A percentile compares a stretch with the other conserved stretches of the same genome.
Evolutionary conservation across 2,113 vertebrate genomes (phyloP).

Genomic region (Xiphophorus maculatus): DNA sequence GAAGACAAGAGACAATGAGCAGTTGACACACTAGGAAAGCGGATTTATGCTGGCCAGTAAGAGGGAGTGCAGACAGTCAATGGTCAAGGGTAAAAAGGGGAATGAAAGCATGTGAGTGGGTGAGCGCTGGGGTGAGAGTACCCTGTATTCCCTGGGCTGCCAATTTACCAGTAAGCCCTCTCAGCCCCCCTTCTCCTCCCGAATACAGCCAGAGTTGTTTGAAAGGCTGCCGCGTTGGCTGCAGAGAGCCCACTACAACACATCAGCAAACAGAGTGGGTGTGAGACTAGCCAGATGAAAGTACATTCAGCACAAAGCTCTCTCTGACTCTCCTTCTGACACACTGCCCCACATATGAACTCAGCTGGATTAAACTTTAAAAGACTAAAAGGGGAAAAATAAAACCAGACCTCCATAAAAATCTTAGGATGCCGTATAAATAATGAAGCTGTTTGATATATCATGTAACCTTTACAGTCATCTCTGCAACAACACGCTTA

Average conservation of each 20-base stretch:
- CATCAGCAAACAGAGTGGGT: conserved; percentile 71
- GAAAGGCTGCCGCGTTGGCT: conserved; percentile 70
- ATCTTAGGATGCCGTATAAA: conserved; percentile 11
- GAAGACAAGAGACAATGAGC: conserved; percentile 60
- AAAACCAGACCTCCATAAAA: conserved; percentile 40
- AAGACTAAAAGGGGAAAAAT: conserved; percentile 26
- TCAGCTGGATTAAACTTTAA: conserved; percentile 58
- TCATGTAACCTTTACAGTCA: conserved; percentile 66
- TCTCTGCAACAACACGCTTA: conserved; percentile 24
- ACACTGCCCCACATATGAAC: conserved; percentile 77
- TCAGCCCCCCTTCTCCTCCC: conserved; percentile 48
- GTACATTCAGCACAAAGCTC: conserved; percentile 65
- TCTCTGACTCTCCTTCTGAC: conserved; percentile 68
- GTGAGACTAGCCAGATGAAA: conserved; percentile 75
- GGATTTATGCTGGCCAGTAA: conserved; percentile 58
- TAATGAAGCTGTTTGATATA: conserved; percentile 67
- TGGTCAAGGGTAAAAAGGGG: conserved; percentile 78
- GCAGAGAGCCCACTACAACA: conserved; percentile 69
- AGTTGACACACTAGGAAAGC: conserved; percentile 65
- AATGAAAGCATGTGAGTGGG: conserved; percentile 75
- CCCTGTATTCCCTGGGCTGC: conserved; percentile 77
- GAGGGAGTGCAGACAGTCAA: conserved; percentile 67
- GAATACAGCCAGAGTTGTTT: conserved; percentile 55
- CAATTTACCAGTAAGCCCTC: conserved; percentile 78
- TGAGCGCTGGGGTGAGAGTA: conserved; percentile 65